Conservation (phyloP, 2,888 invertebrate genomes). For the Boloria selene region DNA sequence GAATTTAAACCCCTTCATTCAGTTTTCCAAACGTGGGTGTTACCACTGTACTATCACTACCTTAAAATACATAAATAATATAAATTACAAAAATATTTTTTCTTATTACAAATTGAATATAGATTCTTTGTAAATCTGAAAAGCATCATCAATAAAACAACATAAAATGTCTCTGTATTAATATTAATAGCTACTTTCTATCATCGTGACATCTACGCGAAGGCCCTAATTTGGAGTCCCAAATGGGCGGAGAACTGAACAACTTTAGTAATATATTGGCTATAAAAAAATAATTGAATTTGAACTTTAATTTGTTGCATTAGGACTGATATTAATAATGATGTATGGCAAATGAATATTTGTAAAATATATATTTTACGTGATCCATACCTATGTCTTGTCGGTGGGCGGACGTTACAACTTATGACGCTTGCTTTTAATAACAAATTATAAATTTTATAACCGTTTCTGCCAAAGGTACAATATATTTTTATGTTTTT, state of each 20-base stretch:
- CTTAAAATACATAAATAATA: too few species aligned
- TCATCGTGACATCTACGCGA: conserved; percentile 62
- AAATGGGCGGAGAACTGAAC: conserved; percentile 56
- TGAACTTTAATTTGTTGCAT: conserved; percentile 31
- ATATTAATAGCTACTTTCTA: conserved; percentile 62
- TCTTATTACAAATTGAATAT: too few species aligned
- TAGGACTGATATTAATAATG: conserved; percentile 19
- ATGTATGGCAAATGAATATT: conserved; percentile 30
- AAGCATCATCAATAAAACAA: conserved; percentile 10
- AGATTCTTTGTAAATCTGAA: too few species aligned
- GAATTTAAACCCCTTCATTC: too few species aligned
- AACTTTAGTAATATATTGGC: conserved; percentile 41
- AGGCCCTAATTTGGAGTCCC: conserved; percentile 59
- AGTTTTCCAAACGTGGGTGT: too few species aligned
- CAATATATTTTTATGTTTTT: not conserved
- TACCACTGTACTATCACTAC: too few species aligned
- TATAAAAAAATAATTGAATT: conserved; percentile 19
- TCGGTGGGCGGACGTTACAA: conserved; percentile 57
- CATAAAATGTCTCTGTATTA: conserved; percentile 46
- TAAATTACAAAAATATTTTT: too few species aligned
- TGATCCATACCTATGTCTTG: conserved; percentile 57
- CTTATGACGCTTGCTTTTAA: conserved; percentile 49
- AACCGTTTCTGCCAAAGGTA: conserved; percentile 26
- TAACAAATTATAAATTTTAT: conserved; percentile 45
- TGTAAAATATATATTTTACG: conserved; percentile 51